Base-by-base conservation (phyloP, 1,140 invertebrate species). In the Drosophila triauraria region DNA sequence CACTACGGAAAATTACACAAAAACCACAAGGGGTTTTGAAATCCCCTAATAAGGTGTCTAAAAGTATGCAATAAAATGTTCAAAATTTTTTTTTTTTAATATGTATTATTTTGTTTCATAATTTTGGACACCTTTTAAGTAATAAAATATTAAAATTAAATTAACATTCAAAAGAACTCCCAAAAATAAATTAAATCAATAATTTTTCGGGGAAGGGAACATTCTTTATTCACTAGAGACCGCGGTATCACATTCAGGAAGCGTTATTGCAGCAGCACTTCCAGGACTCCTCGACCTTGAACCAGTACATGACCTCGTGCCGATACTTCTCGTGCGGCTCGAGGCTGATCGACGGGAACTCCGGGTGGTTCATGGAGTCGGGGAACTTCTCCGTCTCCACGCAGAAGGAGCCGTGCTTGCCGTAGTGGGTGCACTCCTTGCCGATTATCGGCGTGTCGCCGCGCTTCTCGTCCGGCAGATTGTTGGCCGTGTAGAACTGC, bases 341-440 rank as follows among this genome's bases (percentile, higher is more conserved):
- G 7, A 98, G 75, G 6, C 63, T 64, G 23, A 90, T 46, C 0
- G 86, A 61, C 15, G 85, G 75, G 13, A 90, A 90, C 0, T 82
- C 67, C 0, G 81, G 61, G 91, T 98, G 95, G 94, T 99, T 97
- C 2, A 98, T 93, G 15, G 98, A 96, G 93, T 99, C 96, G 2
- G 98, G 98, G 93, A 96, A 99, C 83, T 97, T 97, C 93, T 99
- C 98, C 0, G 98, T 97, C 93, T 99, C 98, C 32, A 99, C 93
- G 91, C 97, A 98, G 70, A 99, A 96, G 1, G 96, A 97, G 2
- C 95, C 96, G 80, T 98, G 97, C 20, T 67, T 78, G 9, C 60
- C 62, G 57, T 91, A 91, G 30, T 87, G 80, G 1, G 64, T 68
- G 25, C 85, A 91, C 8, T 72, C 43, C 62, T 91, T 91, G 35